Evolutionary conservation across 2,888 invertebrate species (phyloP), one percentile per base, ranked within the genome.

Genomic region (Eurytoma californica): DNA sequence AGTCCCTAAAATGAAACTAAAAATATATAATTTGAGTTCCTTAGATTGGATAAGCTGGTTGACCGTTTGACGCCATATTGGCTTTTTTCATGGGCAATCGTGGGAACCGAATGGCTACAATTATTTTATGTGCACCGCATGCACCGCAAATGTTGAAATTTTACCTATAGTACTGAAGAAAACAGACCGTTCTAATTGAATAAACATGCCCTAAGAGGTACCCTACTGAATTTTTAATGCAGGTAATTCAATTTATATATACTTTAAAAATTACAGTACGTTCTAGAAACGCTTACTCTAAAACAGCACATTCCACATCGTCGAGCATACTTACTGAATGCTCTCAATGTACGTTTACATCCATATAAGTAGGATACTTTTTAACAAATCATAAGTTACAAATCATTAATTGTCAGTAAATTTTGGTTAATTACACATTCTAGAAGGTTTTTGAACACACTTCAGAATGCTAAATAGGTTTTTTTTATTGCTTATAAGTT

Each of bases 31-130:
- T 20, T 58, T 60, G 14, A 20, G 3, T 28, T 14, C 24, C 16
- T 3, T 28, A 60, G 14, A n/a, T 61, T 61, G 30, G 16, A 28
- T 30, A n/a, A n/a, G 20, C 20, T 12, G 7, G n/a, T 18, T n/a
- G 28, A 66, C 49, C 55, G 30, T n/a, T 30, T 30, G 20, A 24
- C 67, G 28, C 67, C 77, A 77, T 77, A 18, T 77, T 77, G 51
- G 67, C 72, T 72, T 77, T 67, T 77, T 60, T 72, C 20, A 53
- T 47, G 57, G 53, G 18, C 28, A 55, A 61, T 18, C 2, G 24
- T 13, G 53, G 16, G 12, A 47, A 60, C 60, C 53, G 61, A 77
- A 28, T 39, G 24, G 51, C 24, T 28, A 66, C 39, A 66, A 20
- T 77, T 24, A 57, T 65, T 66, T 72, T 51, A 20, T n/a, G 53